These are phyloP conservation scores for Stratiomys singularior DNA, from an alignment of 2,888 invertebrate species.

Conservation along the genomic window DNA sequence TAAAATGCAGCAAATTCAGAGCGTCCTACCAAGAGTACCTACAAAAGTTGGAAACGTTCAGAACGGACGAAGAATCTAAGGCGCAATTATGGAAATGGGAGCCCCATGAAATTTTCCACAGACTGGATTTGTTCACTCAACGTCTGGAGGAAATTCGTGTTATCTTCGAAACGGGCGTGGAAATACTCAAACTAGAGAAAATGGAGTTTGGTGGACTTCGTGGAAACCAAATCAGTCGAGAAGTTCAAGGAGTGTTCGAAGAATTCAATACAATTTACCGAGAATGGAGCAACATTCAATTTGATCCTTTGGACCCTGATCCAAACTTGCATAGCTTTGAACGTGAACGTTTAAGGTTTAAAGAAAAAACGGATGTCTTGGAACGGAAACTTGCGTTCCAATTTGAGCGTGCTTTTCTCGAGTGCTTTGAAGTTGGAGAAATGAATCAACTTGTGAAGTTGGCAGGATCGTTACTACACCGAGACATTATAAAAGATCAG, in stretches of 20 bases:
- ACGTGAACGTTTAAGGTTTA: conserved; percentile 73
- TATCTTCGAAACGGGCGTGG: conserved; percentile 80
- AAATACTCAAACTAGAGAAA: conserved; percentile 88
- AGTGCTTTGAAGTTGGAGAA: conserved; percentile 76
- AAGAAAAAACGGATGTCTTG: conserved; percentile 73
- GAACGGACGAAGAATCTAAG: conserved; percentile 57
- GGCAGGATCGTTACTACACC: conserved; percentile 77
- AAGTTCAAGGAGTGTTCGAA: conserved; percentile 64
- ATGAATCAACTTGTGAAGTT: conserved; percentile 76
- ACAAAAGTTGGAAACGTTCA: conserved; percentile 62
- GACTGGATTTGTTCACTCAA: conserved; percentile 73
- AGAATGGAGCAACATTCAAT: conserved; percentile 69
- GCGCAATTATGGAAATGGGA: conserved; percentile 80
- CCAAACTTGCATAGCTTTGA: conserved; percentile 75
- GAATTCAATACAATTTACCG: conserved; percentile 58
- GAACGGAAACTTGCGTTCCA: conserved; percentile 83
- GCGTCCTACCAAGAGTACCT: conserved; percentile 67
- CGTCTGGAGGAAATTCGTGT: conserved; percentile 74
- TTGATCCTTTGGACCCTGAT: conserved; percentile 80
- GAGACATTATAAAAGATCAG: conserved; percentile 78
- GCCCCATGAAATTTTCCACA: conserved; percentile 75
- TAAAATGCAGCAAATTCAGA: conserved; percentile 54
- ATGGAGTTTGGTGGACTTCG: conserved; percentile 79
- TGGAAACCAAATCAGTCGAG: conserved; percentile 71
- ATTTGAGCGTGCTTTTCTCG: conserved; percentile 83